These are phyloP conservation scores for Phortica magna DNA, from an alignment of 2,888 invertebrate genomes.

Conservation along the genomic window DNA sequence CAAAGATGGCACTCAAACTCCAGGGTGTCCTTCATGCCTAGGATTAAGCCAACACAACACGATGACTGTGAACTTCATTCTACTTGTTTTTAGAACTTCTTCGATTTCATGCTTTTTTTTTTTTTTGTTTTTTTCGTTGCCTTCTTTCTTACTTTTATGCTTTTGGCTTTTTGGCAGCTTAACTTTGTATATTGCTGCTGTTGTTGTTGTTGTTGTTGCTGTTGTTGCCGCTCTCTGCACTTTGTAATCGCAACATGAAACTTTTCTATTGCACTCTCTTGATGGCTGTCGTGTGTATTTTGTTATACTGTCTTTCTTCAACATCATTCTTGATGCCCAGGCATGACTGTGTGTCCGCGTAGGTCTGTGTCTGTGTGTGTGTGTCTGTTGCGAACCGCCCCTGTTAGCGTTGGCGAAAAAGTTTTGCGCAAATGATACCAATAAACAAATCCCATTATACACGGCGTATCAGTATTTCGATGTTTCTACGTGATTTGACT, in stretches of 20 bases:
- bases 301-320: slow-evolving; percentile 29
- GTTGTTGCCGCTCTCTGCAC: slow-evolving; percentile 32
- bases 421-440: slow-evolving; percentile 75
- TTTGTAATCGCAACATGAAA: slow-evolving; percentile 70
- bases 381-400: not conserved
- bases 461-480: slow-evolving; percentile 75
- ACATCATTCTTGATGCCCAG: not conserved
- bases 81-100: slow-evolving; percentile 49
- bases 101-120: slow-evolving; percentile 36
- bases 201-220: slow-evolving; percentile 25
- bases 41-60: slow-evolving; percentile 54
- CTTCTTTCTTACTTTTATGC: not conserved
- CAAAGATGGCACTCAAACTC: slow-evolving; percentile 41
- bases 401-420: slow-evolving; percentile 34
- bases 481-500: slow-evolving; percentile 75
- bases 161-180: slow-evolving; percentile 61
- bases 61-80: not conserved
- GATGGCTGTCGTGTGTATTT: slow-evolving; percentile 28
- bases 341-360: not conserved
- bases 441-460: slow-evolving; percentile 77
- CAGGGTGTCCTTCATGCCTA: slow-evolving; percentile 55
- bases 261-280: slow-evolving; percentile 55
- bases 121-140: slow-evolving; percentile 4
- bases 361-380: not conserved
- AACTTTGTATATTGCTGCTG: slow-evolving; percentile 35